A percentile compares a stretch with the other conserved stretches of the same genome.
phyloP scores from a whole-genome alignment of 2,797 vertebrate species.

The Muraenolepis orangiensis region DNA sequence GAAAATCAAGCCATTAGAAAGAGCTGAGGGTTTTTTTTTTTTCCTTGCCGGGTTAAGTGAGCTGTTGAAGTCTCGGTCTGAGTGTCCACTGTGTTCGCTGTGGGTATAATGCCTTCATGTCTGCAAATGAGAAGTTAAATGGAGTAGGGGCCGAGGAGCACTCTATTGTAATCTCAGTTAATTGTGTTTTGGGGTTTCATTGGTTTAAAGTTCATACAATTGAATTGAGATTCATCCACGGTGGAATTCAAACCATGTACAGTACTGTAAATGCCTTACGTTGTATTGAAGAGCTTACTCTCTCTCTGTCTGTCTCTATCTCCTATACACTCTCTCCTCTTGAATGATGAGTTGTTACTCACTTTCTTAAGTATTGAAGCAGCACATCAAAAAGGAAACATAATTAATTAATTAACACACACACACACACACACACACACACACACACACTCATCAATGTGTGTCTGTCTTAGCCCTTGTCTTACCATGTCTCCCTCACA shows the following conservation, averaged over 20 bases:
- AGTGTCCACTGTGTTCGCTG: neutral
- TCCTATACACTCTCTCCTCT: neutral
- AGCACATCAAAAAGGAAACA: neutral
- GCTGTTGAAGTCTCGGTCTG: neutral
- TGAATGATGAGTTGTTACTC: neutral
- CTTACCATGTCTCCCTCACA: too few species aligned
- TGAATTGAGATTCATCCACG: neutral
- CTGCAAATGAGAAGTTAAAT: neutral
- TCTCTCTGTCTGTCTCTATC: neutral
- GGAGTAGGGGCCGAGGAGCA: neutral
- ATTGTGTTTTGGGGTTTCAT: neutral
- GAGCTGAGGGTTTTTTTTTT: conserved; percentile 19
- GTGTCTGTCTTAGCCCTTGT: too few species aligned
- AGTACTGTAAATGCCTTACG: neutral
- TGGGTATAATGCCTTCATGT: neutral
- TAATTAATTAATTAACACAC: too few species aligned
- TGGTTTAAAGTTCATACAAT: neutral
- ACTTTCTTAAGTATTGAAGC: neutral
- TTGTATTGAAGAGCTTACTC: neutral
- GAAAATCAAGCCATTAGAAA: conserved; percentile 41
- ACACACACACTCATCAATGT: too few species aligned
- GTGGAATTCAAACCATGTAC: neutral
- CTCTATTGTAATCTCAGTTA: neutral
- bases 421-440: too few species aligned
- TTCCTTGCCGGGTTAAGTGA: too few species aligned